Evolutionary conservation across 2,797 vertebrate species (phyloP), one percentile per base, ranked within the genome.

Genomic region (Propithecus perrieri): DNA sequence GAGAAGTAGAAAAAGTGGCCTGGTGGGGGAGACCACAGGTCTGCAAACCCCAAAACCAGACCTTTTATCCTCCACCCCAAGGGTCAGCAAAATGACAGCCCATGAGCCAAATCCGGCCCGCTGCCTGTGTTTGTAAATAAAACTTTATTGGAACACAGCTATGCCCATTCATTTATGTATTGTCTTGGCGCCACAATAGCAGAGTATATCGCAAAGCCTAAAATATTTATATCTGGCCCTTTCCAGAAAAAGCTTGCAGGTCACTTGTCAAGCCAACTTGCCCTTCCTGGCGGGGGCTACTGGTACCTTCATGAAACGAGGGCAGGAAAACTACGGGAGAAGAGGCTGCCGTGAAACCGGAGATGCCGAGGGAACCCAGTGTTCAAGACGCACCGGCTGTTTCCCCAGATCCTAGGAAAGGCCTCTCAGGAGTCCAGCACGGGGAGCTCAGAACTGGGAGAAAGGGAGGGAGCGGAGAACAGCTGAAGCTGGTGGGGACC

Each of bases 101-200:
- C 71, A 11, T 6, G n/a, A 24, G 33, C 43, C 35, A 43, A 67
- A 78, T 79, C 55, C 1, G 3, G 46, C 76, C 88, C 35, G 0
- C 2, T 1, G 5, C 17, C 53, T 93, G 75, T 18, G 17, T 81
- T 90, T 94, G 53, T 88, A 50, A 81, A 88, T 91, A 93, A 95
- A 95, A 79, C 89, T 97, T 96, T 94, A 93, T 89, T 72, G 26
- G 35, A 65, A 94, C 91, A 9, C 13, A 2, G 59, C 33, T 46
- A 2, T 2, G 4, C 9, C 50, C 48, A 18, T n/a, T 72, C 11
- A 10, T 50, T 14, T 55, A 74, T 9, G 4, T 30, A 61, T 5
- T 15, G 8, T n/a, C 83, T 85, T 71, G 15, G 26, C 5, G 15
- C 28, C 24, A 8, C 24, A 24, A 2, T 0, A 5, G 20, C 69